Conservation (phyloP, 2,888 invertebrate species). For the Sympetrum striolatum region DNA sequence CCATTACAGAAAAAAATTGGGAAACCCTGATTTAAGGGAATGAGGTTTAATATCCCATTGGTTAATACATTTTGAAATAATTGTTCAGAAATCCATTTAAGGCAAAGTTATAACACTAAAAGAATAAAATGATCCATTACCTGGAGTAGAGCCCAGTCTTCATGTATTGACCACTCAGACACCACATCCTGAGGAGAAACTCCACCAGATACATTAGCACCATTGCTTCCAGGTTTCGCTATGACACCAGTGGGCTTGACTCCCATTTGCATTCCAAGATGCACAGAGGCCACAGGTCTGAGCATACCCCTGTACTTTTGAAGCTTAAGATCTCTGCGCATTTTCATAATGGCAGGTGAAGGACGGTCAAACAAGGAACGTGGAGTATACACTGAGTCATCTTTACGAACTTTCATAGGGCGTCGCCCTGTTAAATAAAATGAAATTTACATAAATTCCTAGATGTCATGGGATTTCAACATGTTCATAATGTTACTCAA, state of each 20-base stretch:
- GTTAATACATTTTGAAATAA: too few relatives aligned
- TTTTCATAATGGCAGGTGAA: conserved; percentile 74
- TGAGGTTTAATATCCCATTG: neutral
- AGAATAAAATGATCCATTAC: conserved; percentile 58
- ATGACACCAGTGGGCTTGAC: conserved; percentile 54
- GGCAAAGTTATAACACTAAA: too few relatives aligned
- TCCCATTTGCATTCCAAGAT: neutral
- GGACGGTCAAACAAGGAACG: conserved; percentile 83
- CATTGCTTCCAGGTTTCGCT: conserved; percentile 46
- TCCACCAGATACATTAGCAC: conserved; percentile 49
- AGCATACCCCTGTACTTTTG: conserved; percentile 66
- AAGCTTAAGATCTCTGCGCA: conserved; percentile 78
- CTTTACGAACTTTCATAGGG: conserved; percentile 70
- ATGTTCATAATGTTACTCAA: too few relatives aligned
- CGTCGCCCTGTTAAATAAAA: conserved; percentile 61
- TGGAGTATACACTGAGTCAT: conserved; percentile 78
- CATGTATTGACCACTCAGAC: conserved; percentile 89
- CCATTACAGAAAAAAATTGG: neutral
- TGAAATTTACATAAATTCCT: too few relatives aligned
- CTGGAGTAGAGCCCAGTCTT: conserved; percentile 88
- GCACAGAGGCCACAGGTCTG: neutral
- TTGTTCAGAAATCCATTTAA: too few relatives aligned
- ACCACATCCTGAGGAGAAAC: conserved; percentile 68
- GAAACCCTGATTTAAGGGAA: too few relatives aligned
- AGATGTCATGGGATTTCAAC: too few relatives aligned